These are phyloP conservation scores for Ephestia elutella DNA, from an alignment of 1,140 invertebrate species.

Conservation along the genomic window DNA sequence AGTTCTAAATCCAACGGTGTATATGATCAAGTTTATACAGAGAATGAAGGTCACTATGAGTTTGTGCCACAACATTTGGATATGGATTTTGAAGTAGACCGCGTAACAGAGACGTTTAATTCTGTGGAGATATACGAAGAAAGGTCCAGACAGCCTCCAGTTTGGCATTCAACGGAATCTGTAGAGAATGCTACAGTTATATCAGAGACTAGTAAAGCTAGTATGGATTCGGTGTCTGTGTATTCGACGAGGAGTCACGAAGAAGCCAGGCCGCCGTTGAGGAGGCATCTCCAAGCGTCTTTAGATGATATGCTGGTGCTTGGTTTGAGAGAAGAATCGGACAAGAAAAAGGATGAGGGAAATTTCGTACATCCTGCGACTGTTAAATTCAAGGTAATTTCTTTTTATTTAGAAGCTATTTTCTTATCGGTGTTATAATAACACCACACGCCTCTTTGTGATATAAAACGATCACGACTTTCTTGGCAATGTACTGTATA, in stretches of 20 bases:
- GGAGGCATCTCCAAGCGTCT: constrained; percentile 59
- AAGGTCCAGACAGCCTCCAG: constrained; percentile 26
- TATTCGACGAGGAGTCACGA: constrained; percentile 75
- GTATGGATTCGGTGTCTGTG: constrained; percentile 72
- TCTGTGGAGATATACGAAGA: constrained; percentile 64
- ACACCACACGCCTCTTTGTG: too few species aligned
- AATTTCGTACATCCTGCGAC: constrained; percentile 64
- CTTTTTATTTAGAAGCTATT: not conserved
- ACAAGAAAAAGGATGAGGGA: constrained; percentile 47
- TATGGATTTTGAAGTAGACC: constrained; percentile 44
- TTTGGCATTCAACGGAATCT: constrained; percentile 54
- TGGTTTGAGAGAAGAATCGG: constrained; percentile 43
- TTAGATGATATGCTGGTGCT: constrained; percentile 68
- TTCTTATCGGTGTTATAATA: too few species aligned
- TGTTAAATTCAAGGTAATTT: constrained; percentile 59
- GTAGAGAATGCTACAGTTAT: constrained; percentile 64
- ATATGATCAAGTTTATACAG: constrained; percentile 68
- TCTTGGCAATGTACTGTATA: too few species aligned
- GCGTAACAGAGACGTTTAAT: constrained; percentile 52
- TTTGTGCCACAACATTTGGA: constrained; percentile 53
- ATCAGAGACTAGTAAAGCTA: constrained; percentile 58
- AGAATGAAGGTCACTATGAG: constrained; percentile 68
- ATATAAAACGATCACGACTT: too few species aligned
- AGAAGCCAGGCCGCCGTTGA: constrained; percentile 44
- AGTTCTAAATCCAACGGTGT: constrained; percentile 49